Evolutionary conservation across 1,140 invertebrate genomes (phyloP).

Genomic region (Procambarus virginalis): DNA sequence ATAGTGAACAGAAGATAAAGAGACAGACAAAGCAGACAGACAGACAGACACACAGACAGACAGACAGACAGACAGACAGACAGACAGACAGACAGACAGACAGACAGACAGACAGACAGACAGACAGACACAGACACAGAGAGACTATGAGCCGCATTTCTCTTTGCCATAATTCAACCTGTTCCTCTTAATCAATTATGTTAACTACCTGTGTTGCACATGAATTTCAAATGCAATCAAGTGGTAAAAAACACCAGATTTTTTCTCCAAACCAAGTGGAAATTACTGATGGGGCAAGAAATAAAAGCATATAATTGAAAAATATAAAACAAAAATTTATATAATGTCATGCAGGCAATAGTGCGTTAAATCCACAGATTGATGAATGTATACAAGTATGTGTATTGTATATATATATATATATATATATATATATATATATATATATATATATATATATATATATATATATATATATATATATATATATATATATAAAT

Average conservation of each 20-base stretch:
- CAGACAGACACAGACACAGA: background rate
- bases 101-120: background rate
- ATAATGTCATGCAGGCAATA: slow-evolving; percentile 12
- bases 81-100: no score
- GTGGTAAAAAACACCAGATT: slow-evolving; percentile 46
- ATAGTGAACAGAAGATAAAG: no score
- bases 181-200: slow-evolving; percentile 50
- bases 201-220: slow-evolving; percentile 56
- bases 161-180: background rate
- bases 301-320: background rate
- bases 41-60: no score
- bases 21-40: no score
- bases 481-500: no score
- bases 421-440: slow-evolving; percentile 27
- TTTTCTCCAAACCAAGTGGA: slow-evolving; percentile 6
- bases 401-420: background rate
- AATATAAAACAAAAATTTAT: background rate
- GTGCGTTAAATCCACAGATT: background rate
- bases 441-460: slow-evolving; percentile 6
- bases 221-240: slow-evolving; percentile 63
- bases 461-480: slow-evolving; percentile 30
- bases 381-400: background rate
- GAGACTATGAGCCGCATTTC: background rate
- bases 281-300: slow-evolving; percentile 43
- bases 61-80: no score